Base-by-base conservation (phyloP, 2,797 vertebrate species). In the Bryconaethiops microstoma region DNA sequence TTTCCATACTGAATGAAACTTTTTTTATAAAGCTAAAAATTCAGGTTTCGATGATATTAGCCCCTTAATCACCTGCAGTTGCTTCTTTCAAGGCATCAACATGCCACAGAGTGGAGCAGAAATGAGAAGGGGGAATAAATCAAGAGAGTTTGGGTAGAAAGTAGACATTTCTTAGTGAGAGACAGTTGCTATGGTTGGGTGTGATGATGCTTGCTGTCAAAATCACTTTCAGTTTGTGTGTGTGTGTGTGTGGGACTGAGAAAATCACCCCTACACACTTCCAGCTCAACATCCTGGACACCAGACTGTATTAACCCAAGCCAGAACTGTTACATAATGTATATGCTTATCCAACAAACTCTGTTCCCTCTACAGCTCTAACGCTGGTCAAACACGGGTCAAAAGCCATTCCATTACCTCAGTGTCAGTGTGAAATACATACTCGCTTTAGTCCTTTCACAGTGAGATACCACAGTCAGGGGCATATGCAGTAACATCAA, bases 241-340 rank as follows among this genome's bases (percentile, higher is more conserved):
- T 69, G 50, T 45, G 67, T 72, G 68, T 74, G 39, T 68, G 50
- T 68, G 21, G 42, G 50, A 74, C 50, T 67, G 78, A 59, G 54
- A 74, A 75, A 80, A 75, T 68, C 25, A 75, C 69, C 69, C 4
- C 42, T 59, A 79, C 69, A 54, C 45, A 23, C 69, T 80, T 80
- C 63, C 79, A 80, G 35, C 73, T 40, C 55, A 76, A 73, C 48
- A 75, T 55, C 42, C 48, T 68, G 42, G 29, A 76, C 64, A 70
- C 40, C 64, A 81, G 73, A 62, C 64, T 81, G 73, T 54, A 69
- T 52, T 70, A 76, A 69, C 23, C 64, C 54, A 42, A 69, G 79
- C 79, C 72, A 76, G 79, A 76, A 81, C 39, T 75, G 64, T 80
- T 80, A 69, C 63, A 68, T 81, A 76, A 81, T 13, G 9, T 21